Evolutionary conservation across 2,113 vertebrate species (phyloP).

Genomic region (Elgaria multicarinata): DNA sequence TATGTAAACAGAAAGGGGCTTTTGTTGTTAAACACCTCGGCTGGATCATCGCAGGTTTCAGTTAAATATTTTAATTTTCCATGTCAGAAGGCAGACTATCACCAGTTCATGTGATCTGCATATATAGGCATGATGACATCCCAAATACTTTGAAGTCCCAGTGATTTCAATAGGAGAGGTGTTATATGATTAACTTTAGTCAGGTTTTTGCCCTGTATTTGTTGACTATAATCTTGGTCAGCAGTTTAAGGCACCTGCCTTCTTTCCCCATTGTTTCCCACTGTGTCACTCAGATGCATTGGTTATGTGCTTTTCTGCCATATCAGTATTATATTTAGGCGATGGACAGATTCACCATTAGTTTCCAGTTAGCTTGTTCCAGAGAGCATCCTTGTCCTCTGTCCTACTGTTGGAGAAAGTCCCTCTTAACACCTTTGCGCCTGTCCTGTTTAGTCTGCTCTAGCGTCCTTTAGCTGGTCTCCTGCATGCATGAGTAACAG

Average conservation of each 20-base stretch:
- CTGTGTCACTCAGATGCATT: not conserved
- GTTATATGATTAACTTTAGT: not conserved
- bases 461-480: slow-evolving; percentile 38
- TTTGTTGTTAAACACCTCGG: not conserved
- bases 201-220: not conserved
- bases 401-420: slow-evolving; percentile 7
- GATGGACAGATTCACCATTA: slow-evolving; percentile 14
- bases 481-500: slow-evolving; percentile 52
- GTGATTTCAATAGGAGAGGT: not conserved
- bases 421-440: slow-evolving; percentile 57
- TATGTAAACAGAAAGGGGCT: not conserved
- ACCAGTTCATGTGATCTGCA: not conserved
- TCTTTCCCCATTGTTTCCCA: not conserved
- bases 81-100: not conserved
- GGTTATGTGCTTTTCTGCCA: not conserved
- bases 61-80: not conserved
- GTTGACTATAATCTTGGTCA: not conserved
- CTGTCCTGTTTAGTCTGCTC: slow-evolving; percentile 57
- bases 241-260: not conserved
- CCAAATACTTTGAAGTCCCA: not conserved
- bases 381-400: slow-evolving; percentile 3
- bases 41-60: not conserved
- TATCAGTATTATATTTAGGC: slow-evolving; percentile 6
- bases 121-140: not conserved
- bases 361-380: not conserved